Base-by-base conservation (phyloP, 1,140 invertebrate genomes). In the Triops cancriformis region DNA sequence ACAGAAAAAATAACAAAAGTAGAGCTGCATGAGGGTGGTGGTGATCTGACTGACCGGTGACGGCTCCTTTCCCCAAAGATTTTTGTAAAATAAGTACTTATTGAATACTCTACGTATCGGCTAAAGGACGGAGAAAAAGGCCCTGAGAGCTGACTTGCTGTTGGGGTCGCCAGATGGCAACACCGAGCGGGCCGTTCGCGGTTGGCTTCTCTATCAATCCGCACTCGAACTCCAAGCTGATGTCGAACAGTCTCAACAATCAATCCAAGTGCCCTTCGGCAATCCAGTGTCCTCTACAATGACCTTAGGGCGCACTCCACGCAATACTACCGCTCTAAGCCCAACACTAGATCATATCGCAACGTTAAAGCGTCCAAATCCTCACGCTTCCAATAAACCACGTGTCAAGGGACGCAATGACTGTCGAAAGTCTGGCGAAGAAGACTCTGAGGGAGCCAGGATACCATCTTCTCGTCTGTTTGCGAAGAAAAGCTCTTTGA, bases 221-320 rank as follows among this genome's bases (percentile, higher is more conserved):
- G 84, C 84, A 5, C 85, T 87, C 82, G 86, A 87, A 77, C 81
- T 87, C 6, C 86, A 85, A 86, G 84, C 84, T 27, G 85, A 87
- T 27, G 80, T 81, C 26, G 78, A 81, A 77, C 76, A 80, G n/a
- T 79, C 82, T 75, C 51, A 82, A 37, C 26, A 74, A 26, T 41
- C 37, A 73, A 23, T 74, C 31, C 26, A 78, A 78, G 41, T 23
- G 72, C 37, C 72, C 77, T 26, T 12, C 23, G 11, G 31, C 28
- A 12, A 10, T 9, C 27, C 51, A n/a, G 23, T 23, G 18, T 64
- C 51, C 10, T 6, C 51, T 5, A 64, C 51, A 64, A 64, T 64
- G 51, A 64, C 51, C 23, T 18, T 64, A 64, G 51, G 51, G 0
- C 51, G 51, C 14, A 64, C 18, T 64, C 14, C 51, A 14, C 51